A percentile compares a stretch with the other conserved stretches of the same genome.
These are phyloP conservation scores for Xestoiulus laeticollis DNA, from an alignment of 2,888 invertebrate genomes.

Conservation along the genomic window DNA sequence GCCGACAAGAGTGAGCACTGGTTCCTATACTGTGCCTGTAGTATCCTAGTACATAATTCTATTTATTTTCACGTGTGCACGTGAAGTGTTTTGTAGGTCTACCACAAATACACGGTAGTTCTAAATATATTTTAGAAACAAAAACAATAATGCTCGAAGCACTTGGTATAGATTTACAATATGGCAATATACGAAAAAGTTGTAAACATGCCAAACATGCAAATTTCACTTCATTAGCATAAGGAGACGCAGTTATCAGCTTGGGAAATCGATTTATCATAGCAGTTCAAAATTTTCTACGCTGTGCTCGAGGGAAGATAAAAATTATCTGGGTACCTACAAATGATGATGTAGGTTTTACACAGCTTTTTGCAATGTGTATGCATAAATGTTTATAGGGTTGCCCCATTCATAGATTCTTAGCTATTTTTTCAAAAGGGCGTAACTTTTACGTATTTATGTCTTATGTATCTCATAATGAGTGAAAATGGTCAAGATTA, in stretches of 20 bases:
- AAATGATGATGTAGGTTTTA: not conserved
- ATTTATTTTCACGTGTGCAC: too few species aligned
- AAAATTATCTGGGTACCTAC: too few species aligned
- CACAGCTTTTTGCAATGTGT: too few species aligned
- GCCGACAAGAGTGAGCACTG: too few species aligned
- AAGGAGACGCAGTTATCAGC: not conserved
- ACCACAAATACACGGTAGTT: not conserved
- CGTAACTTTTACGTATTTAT: not conserved
- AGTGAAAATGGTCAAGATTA: not conserved
- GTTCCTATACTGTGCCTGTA: too few species aligned
- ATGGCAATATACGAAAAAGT: not conserved
- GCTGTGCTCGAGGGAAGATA: too few species aligned
- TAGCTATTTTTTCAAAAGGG: not conserved
- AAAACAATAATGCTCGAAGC: not conserved
- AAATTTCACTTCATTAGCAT: not conserved
- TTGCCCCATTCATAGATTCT: too few species aligned
- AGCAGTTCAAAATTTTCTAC: not conserved
- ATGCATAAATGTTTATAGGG: too few species aligned
- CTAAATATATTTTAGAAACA: not conserved
- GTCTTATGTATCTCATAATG: not conserved
- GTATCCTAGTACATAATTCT: too few species aligned
- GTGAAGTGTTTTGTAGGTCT: not conserved
- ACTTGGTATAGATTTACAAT: not conserved
- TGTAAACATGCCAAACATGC: not conserved
- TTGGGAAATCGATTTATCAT: not conserved